phyloP scores from a whole-genome alignment of 2,797 vertebrate genomes.

The Fringilla coelebs region DNA sequence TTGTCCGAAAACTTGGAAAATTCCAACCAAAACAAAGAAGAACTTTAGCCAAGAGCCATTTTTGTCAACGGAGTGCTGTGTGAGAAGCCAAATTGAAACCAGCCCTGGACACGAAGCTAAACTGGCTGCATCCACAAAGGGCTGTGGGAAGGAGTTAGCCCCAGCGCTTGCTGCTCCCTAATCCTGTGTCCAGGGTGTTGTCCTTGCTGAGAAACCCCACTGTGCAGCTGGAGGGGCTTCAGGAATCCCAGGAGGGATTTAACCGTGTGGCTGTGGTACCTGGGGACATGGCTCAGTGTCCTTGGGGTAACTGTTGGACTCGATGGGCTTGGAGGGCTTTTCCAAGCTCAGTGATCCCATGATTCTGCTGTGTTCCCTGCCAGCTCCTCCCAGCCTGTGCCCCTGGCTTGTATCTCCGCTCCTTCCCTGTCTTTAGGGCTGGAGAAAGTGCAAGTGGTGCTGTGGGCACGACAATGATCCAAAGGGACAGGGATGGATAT shows the following conservation, averaged over 20 bases:
- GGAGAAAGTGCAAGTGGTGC: background rate
- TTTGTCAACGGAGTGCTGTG: slow-evolving; percentile 10
- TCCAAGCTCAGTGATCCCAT: fast-evolving
- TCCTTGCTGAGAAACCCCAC: background rate
- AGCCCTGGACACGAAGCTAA: background rate
- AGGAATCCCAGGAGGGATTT: background rate
- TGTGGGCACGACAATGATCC: fast-evolving
- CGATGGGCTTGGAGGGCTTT: background rate
- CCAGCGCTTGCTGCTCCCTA: background rate
- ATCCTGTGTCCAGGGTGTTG: background rate
- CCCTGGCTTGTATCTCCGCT: background rate
- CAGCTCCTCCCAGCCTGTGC: background rate
- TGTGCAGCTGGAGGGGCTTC: background rate
- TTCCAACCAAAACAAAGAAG: slow-evolving; percentile 22
- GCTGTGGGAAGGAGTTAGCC: background rate
- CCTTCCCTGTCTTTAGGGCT: background rate
- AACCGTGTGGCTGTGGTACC: background rate
- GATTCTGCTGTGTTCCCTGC: background rate
- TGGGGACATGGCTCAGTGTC: background rate
- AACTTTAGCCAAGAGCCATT: slow-evolving; percentile 38
- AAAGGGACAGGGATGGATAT: background rate
- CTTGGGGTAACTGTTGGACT: background rate
- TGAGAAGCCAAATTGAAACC: slow-evolving; percentile 38
- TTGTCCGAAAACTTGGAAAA: slow-evolving; percentile 7
- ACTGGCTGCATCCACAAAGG: background rate